phyloP scores from a whole-genome alignment of 2,888 invertebrate species.

The Thelaira solivaga region DNA sequence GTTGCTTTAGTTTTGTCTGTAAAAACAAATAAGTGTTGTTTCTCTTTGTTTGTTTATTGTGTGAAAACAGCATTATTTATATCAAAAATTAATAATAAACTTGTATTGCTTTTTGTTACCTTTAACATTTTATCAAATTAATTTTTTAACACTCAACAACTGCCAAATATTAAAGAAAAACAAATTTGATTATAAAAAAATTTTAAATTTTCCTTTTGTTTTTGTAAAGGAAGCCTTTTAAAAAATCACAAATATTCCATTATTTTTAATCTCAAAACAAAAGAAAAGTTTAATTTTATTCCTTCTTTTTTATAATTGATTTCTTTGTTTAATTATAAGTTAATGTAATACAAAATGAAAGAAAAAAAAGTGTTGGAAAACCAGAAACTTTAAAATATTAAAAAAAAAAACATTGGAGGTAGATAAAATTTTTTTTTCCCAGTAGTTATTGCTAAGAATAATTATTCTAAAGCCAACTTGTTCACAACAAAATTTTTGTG shows the following conservation, averaged over 20 bases:
- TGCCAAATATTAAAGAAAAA: conserved; percentile 56
- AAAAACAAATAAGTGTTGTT: conserved; percentile 28
- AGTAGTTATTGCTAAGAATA: no score
- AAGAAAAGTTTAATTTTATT: neutral
- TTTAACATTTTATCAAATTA: neutral
- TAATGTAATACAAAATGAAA: conserved; percentile 15
- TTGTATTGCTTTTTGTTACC: conserved; percentile 22
- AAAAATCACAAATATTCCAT: conserved; percentile 44
- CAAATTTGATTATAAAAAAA: neutral
- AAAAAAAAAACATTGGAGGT: no score
- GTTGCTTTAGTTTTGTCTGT: conserved; percentile 44
- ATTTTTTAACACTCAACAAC: conserved; percentile 38
- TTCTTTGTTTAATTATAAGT: conserved; percentile 40
- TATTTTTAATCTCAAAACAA: conserved; percentile 36
- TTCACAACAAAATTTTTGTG: no score
- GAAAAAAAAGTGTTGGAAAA: neutral
- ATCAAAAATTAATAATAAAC: conserved; percentile 6
- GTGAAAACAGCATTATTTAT: neutral
- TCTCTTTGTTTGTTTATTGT: conserved; percentile 18
- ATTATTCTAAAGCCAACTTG: no score
- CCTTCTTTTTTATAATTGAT: conserved; percentile 27
- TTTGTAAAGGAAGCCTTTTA: conserved; percentile 22
- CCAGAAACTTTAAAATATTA: neutral
- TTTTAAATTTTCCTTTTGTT: neutral
- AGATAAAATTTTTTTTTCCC: no score